These are phyloP conservation scores for Pachycephus smyrnensis DNA, from an alignment of 2,888 invertebrate genomes.

Conservation along the genomic window DNA sequence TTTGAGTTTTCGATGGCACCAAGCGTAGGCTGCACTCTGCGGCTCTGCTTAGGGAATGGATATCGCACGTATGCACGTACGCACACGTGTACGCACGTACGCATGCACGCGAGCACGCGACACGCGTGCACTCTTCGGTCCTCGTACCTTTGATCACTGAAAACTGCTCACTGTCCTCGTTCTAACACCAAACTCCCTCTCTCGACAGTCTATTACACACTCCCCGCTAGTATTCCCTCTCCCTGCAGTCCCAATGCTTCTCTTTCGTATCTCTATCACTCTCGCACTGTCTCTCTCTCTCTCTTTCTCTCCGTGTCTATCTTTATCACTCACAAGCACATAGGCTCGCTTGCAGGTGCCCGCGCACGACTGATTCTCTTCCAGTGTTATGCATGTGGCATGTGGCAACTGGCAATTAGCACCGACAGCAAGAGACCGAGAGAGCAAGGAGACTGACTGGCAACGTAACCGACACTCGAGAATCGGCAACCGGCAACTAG, in stretches of 20 bases:
- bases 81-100: background rate
- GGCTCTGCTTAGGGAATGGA: too few relatives aligned
- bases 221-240: background rate
- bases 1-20: background rate
- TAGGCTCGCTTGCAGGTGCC: background rate
- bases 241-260: background rate
- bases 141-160: background rate
- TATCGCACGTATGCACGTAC: background rate
- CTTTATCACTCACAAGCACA: background rate
- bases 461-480: background rate
- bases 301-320: background rate
- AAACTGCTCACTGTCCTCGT: background rate
- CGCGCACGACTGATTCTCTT: background rate
- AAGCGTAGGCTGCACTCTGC: background rate
- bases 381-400: background rate
- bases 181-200: background rate
- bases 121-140: background rate
- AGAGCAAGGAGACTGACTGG: background rate
- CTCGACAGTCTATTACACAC: too few relatives aligned
- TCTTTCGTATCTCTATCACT: background rate
- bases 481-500: background rate
- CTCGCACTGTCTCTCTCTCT: constrained; percentile 1
- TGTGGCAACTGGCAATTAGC: background rate
- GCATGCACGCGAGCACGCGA: background rate
- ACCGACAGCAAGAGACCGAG: background rate